Base-by-base conservation (phyloP, 2,113 vertebrate genomes). In the Neoarius graeffei region DNA sequence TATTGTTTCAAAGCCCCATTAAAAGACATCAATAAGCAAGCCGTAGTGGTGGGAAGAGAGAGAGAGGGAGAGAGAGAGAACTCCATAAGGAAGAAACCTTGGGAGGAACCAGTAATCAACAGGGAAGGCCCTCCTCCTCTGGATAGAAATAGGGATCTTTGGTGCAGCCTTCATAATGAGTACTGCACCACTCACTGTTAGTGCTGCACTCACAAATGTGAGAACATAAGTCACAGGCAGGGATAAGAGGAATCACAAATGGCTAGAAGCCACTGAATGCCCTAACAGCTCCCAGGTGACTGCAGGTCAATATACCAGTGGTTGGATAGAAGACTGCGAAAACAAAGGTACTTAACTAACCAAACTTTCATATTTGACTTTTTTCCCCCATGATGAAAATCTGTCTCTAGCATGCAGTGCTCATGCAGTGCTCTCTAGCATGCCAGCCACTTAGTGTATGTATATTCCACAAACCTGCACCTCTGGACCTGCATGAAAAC, bases 271-370 rank as follows among this genome's bases (percentile, higher is more conserved):
- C 81, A 83, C 60, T 66, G 59, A 66, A 83, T 66, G 23, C 59
- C 42, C 81, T 83, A 83, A 83, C 59, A 83, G 81, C 13, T 66
- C 81, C 81, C 81, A 66, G 81, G 81, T 62, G 59, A 66, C 81
- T 7, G 10, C 42, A 59, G 35, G 60, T 83, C 60, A 60, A 83
- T 83, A n/a, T 0, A 82, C 56, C 35, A 15, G 81, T 15, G 66
- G 20, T 7, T 42, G 23, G 23, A 66, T 8, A 66, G 2, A 83
- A 83, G 9, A 60, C 15, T 35, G 7, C 27, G 4, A 20, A 82
- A 60, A 60, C 15, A 42, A 64, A 64, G 64, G 81, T 62, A 11
- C 19, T 60, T 81, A 81, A 81, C 80, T 60, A 60, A 20, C 57
- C n/a, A 60, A 60, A 82, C 57, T 82, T 82, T 62, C 27, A 25